Evolutionary conservation across 1,140 invertebrate species (phyloP).

Genomic region (Drosophila dunni): DNA sequence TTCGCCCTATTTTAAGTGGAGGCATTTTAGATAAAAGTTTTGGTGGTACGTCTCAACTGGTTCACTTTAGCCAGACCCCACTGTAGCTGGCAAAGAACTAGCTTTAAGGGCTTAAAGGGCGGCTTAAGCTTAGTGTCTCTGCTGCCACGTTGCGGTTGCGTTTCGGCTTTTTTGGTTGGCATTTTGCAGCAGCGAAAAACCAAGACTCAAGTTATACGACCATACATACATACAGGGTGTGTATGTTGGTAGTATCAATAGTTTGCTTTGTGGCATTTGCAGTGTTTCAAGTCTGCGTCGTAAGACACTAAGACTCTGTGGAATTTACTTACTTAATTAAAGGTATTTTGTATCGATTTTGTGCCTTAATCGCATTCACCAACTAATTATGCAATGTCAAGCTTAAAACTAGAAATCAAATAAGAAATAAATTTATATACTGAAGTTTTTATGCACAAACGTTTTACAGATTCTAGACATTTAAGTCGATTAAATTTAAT

Average conservation of each 20-base stretch:
- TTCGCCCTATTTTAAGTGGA: no score
- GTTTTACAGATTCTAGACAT: no score
- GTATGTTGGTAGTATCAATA: slow-evolving; percentile 11
- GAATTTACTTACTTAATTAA: slow-evolving; percentile 4
- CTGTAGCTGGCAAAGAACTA: neutral
- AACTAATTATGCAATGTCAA: slow-evolving; percentile 20
- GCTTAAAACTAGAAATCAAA: neutral
- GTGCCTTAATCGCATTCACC: neutral
- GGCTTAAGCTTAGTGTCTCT: slow-evolving; percentile 13
- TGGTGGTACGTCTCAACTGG: no score
- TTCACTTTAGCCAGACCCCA: no score
- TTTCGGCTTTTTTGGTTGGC: neutral
- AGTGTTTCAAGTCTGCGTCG: slow-evolving; percentile 5
- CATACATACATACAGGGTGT: no score
- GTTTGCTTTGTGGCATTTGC: neutral
- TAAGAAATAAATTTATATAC: no score
- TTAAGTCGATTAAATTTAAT: neutral
- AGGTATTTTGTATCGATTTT: neutral
- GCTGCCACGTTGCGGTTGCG: slow-evolving; percentile 2
- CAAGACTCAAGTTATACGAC: slow-evolving; percentile 21
- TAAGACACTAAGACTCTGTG: neutral
- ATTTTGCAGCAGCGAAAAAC: neutral
- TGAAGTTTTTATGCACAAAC: no score
- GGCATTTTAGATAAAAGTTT: no score
- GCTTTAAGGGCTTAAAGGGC: slow-evolving; percentile 17